Conservation (phyloP, 2,888 invertebrate species). For the Dolichopus griseipennis region DNA sequence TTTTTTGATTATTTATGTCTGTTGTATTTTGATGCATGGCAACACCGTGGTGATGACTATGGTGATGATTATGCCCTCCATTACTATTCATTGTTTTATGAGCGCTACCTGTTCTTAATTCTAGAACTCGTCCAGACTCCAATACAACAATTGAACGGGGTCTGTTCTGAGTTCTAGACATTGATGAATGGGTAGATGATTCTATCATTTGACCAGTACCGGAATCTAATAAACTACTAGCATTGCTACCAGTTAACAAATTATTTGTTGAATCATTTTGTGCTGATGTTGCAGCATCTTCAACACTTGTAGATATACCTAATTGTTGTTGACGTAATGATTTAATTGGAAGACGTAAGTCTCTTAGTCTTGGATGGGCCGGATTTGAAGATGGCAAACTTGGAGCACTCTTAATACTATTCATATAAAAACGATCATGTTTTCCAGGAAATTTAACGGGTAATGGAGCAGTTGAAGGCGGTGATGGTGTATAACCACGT, state of each 20-base stretch:
- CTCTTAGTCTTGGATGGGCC: constrained; percentile 62
- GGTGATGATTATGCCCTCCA: constrained; percentile 37
- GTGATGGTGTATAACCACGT: constrained; percentile 69
- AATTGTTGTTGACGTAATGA: constrained; percentile 47
- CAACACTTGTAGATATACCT: constrained; percentile 28
- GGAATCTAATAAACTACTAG: constrained; percentile 40
- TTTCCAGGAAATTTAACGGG: constrained; percentile 71
- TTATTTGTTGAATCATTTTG: constrained; percentile 20
- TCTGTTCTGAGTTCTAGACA: constrained; percentile 57
- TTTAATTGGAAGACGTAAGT: constrained; percentile 64
- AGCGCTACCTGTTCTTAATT: constrained; percentile 55
- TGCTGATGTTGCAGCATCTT: constrained; percentile 17
- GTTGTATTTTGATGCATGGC: constrained; percentile 38
- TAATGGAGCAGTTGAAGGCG: constrained; percentile 74
- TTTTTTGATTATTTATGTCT: constrained; percentile 17
- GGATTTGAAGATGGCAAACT: constrained; percentile 60
- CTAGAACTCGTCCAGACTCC: constrained; percentile 62
- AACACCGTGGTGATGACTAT: constrained; percentile 42
- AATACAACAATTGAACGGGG: constrained; percentile 49
- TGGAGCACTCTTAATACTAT: constrained; percentile 72
- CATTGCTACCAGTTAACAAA: constrained; percentile 46
- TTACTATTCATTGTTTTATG: constrained; percentile 26
- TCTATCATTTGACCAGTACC: constrained; percentile 19
- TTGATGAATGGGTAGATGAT: constrained; percentile 18
- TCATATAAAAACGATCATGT: constrained; percentile 54